Conservation (phyloP, 2,888 invertebrate species). For the Calameuta filiformis region DNA sequence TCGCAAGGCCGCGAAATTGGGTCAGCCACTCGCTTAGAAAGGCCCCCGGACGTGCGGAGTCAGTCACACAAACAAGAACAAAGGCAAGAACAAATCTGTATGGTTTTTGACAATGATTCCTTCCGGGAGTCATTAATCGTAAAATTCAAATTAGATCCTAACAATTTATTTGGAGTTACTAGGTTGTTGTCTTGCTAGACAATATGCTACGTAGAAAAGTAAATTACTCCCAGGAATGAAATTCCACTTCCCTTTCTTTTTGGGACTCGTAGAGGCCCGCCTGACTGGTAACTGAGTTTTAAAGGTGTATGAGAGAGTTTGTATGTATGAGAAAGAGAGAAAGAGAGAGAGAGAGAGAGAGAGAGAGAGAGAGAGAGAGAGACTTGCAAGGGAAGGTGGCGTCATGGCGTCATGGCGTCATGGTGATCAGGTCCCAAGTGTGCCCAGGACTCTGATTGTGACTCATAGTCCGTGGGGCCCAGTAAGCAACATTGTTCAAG, state of each 20-base stretch:
- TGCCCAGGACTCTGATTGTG: constrained; percentile 2
- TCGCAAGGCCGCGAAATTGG: not conserved
- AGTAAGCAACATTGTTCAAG: constrained; percentile 16
- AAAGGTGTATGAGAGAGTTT: constrained; percentile 1
- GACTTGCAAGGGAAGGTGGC: constrained; percentile 3
- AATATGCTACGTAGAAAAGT: not conserved
- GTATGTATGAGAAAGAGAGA: not conserved
- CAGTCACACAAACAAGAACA: not conserved
- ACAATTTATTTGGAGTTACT: not conserved
- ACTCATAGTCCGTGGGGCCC: not conserved
- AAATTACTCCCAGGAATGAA: not conserved
- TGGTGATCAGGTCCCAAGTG: not conserved
- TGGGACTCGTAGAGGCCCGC: not conserved
- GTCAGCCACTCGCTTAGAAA: not conserved
- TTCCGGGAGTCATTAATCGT: not conserved
- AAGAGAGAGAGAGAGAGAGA: not conserved
- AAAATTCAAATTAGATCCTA: not conserved
- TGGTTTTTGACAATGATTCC: not conserved
- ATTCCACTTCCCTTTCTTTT: not conserved
- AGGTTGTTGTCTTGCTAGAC: not conserved
- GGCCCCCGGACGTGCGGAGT: not conserved
- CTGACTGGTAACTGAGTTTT: not conserved
- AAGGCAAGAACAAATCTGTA: not conserved
- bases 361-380: not conserved
- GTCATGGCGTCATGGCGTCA: not conserved